Percentiles rank a stretch among this genome's conserved stretches.
Evolutionary conservation across 2,888 invertebrate species (phyloP).

Genomic region (Octodonta nipae): DNA sequence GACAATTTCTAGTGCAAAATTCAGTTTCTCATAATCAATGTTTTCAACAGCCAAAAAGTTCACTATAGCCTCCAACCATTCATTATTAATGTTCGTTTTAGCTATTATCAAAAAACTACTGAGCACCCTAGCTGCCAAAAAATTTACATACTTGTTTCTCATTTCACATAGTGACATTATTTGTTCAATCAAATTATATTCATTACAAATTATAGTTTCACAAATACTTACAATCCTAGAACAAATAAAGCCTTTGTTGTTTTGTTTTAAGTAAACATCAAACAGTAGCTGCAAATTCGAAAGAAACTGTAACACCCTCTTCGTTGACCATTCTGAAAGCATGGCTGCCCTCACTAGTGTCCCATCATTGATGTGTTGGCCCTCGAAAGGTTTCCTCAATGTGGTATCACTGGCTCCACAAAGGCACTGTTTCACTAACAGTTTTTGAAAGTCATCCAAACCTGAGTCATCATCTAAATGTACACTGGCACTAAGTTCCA

Average conservation of each 20-base stretch:
- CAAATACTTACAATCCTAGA: constrained; percentile 66
- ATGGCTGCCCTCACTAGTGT: constrained; percentile 41
- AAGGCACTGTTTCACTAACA: constrained; percentile 61
- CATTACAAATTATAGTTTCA: constrained; percentile 64
- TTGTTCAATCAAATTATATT: constrained; percentile 72
- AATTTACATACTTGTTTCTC: constrained; percentile 67
- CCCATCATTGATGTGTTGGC: constrained; percentile 38
- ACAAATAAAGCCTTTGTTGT: constrained; percentile 68
- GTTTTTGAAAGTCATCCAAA: constrained; percentile 46
- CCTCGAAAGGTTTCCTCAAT: constrained; percentile 58
- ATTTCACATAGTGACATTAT: constrained; percentile 67
- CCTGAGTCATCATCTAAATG: constrained; percentile 14
- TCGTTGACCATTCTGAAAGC: constrained; percentile 50
- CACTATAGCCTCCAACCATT: constrained; percentile 66
- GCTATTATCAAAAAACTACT: constrained; percentile 74
- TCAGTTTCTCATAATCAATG: constrained; percentile 57
- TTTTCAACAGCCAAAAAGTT: constrained; percentile 56
- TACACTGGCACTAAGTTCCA: constrained; percentile 1
- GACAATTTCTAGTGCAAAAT: constrained; percentile 72
- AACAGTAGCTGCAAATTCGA: constrained; percentile 73
- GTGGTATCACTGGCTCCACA: constrained; percentile 62
- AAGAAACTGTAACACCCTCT: constrained; percentile 60
- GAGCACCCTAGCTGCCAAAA: constrained; percentile 64
- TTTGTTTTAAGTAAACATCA: constrained; percentile 74
- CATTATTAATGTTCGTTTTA: constrained; percentile 65